These are phyloP conservation scores for Nezara viridula DNA, from an alignment of 2,888 invertebrate genomes.

Conservation along the genomic window DNA sequence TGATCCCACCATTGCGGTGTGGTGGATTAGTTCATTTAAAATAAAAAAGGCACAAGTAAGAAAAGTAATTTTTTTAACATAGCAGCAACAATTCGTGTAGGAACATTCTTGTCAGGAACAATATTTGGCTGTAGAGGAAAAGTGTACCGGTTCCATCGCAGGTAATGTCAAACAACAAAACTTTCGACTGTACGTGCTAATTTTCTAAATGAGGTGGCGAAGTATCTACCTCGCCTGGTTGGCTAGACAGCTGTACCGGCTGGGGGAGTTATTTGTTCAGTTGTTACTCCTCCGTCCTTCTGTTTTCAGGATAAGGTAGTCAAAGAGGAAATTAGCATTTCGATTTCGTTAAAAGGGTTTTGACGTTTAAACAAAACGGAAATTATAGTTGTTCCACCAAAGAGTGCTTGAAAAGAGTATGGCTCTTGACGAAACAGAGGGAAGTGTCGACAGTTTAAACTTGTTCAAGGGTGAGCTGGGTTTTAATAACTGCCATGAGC, in stretches of 20 bases:
- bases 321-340: constrained; percentile 29
- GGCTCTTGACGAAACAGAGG: neutral
- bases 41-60: no score
- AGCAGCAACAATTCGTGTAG: no score
- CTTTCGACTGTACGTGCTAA: neutral
- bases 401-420: neutral
- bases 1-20: no score
- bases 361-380: neutral
- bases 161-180: neutral
- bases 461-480: neutral
- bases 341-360: constrained; percentile 1
- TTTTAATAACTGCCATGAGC: neutral
- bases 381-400: constrained; percentile 18
- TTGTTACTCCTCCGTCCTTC: neutral
- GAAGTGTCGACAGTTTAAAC: neutral
- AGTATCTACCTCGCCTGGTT: neutral
- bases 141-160: neutral
- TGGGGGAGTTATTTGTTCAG: neutral
- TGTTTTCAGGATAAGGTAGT: neutral
- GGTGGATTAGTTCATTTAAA: no score
- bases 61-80: no score
- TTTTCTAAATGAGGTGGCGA: neutral
- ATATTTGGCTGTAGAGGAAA: neutral
- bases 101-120: neutral
- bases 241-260: neutral